A percentile compares a stretch with the other conserved stretches of the same genome.
Conservation (phyloP, 2,888 invertebrate genomes). For the Leptinotarsa rubiginosa region DNA sequence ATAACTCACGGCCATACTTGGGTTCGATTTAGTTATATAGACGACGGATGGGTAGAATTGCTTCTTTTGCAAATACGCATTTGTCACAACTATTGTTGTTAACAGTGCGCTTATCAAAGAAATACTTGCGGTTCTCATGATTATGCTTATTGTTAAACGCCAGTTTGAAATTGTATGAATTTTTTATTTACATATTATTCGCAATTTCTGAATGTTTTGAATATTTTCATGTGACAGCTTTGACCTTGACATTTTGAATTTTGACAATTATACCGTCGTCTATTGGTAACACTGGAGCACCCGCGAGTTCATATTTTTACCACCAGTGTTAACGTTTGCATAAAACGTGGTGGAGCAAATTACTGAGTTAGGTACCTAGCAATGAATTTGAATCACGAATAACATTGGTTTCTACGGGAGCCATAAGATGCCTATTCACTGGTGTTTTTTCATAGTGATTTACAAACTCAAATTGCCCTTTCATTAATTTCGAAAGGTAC, state of each 20-base stretch:
- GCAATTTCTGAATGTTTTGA: background rate
- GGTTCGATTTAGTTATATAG: slow-evolving; percentile 98
- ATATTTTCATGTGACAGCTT: background rate
- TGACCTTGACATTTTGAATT: background rate
- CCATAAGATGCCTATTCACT: no score
- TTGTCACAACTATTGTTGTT: slow-evolving; percentile 91
- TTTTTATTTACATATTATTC: background rate
- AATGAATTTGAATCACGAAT: no score
- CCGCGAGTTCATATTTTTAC: background rate
- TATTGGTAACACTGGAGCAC: no score
- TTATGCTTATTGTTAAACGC: slow-evolving; percentile 15
- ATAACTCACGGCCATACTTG: slow-evolving; percentile 97
- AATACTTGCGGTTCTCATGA: slow-evolving; percentile 80
- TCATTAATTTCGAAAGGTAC: no score
- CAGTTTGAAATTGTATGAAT: background rate
- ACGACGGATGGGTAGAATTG: slow-evolving; percentile 99
- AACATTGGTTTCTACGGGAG: no score
- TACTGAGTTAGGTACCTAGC: no score
- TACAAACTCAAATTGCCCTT: no score
- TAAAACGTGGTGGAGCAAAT: no score
- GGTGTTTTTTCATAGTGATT: no score
- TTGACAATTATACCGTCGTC: no score
- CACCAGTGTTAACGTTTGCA: no score
- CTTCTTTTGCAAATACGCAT: slow-evolving; percentile 98
- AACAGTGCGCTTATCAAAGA: slow-evolving; percentile 85